phyloP scores from a whole-genome alignment of 1,140 invertebrate species.

The Doryteuthis pealeii region DNA sequence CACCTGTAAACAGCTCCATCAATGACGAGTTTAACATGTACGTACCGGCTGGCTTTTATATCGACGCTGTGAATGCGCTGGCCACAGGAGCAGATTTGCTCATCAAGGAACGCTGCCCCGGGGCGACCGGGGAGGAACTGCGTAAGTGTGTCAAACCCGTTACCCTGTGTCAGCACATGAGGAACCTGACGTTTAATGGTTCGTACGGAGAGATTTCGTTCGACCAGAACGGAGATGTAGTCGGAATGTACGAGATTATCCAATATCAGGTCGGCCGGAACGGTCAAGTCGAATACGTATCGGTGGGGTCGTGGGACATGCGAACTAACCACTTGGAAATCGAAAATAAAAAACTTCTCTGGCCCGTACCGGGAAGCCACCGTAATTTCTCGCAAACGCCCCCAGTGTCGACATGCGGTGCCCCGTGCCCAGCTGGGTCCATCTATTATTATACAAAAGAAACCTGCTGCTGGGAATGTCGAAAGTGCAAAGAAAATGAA shows the following conservation, averaged over 20 bases:
- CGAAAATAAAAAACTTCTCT: slow-evolving; percentile 14
- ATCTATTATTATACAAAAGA: slow-evolving; percentile 32
- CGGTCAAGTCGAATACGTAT: neutral
- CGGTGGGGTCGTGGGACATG: slow-evolving; percentile 34
- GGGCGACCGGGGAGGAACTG: neutral
- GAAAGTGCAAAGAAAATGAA: slow-evolving; percentile 41
- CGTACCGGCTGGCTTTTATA: slow-evolving; percentile 37
- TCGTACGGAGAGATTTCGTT: slow-evolving; percentile 38
- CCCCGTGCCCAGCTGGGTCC: slow-evolving; percentile 29
- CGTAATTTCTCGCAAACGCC: neutral
- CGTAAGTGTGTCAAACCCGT: slow-evolving; percentile 30
- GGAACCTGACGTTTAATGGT: slow-evolving; percentile 32
- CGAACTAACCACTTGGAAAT: slow-evolving; percentile 18
- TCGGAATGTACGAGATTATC: slow-evolving; percentile 31
- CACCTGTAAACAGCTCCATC: slow-evolving; percentile 30
- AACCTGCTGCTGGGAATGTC: slow-evolving; percentile 40
- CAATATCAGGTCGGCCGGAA: slow-evolving; percentile 25
- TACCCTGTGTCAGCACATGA: slow-evolving; percentile 29
- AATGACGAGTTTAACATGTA: slow-evolving; percentile 5
- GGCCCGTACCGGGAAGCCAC: neutral
- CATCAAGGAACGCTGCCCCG: slow-evolving; percentile 24
- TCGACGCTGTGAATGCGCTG: slow-evolving; percentile 82
- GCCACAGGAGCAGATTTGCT: slow-evolving; percentile 71
- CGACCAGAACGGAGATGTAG: slow-evolving; percentile 41
- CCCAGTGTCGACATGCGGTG: slow-evolving; percentile 35